Percentiles rank a stretch among this genome's conserved stretches.
These are phyloP conservation scores for Zosterops japonicus DNA, from an alignment of 2,113 vertebrate species.

Conservation along the genomic window DNA sequence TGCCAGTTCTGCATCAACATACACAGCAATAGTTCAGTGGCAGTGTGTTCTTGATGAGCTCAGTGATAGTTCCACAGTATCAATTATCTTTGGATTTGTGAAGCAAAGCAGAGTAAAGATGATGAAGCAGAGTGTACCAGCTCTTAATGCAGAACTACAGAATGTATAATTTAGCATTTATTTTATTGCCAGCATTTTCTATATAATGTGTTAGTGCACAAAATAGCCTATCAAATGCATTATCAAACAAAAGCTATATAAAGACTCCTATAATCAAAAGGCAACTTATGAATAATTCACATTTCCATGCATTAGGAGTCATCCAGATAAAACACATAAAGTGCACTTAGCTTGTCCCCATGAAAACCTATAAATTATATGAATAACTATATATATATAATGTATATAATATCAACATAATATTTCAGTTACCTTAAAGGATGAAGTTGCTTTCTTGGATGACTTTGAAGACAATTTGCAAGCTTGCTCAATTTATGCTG, in stretches of 20 bases:
- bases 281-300: slow-evolving; percentile 73
- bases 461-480: slow-evolving; percentile 53
- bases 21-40: neutral
- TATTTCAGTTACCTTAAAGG: slow-evolving; percentile 52
- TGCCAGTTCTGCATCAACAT: neutral
- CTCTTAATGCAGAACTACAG: slow-evolving; percentile 48
- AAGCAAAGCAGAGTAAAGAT: slow-evolving; percentile 46
- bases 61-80: slow-evolving; percentile 3
- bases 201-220: slow-evolving; percentile 54
- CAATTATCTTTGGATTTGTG: slow-evolving; percentile 54
- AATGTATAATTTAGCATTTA: slow-evolving; percentile 72
- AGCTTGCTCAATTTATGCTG: slow-evolving; percentile 34
- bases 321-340: slow-evolving; percentile 45
- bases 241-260: slow-evolving; percentile 73
- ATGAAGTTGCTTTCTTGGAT: slow-evolving; percentile 35
- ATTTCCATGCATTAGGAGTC: slow-evolving; percentile 58
- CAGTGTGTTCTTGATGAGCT: neutral
- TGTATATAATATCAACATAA: slow-evolving; percentile 37
- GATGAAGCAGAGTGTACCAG: slow-evolving; percentile 42
- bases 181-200: slow-evolving; percentile 55
- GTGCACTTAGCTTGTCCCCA: slow-evolving; percentile 57
- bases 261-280: slow-evolving; percentile 54
- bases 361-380: slow-evolving; percentile 59
- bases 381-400: slow-evolving; percentile 54
- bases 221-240: slow-evolving; percentile 62